Evolutionary conservation across 2,113 vertebrate species (phyloP), one percentile per base, ranked within the genome.

Genomic region (Nycticorax nycticorax): DNA sequence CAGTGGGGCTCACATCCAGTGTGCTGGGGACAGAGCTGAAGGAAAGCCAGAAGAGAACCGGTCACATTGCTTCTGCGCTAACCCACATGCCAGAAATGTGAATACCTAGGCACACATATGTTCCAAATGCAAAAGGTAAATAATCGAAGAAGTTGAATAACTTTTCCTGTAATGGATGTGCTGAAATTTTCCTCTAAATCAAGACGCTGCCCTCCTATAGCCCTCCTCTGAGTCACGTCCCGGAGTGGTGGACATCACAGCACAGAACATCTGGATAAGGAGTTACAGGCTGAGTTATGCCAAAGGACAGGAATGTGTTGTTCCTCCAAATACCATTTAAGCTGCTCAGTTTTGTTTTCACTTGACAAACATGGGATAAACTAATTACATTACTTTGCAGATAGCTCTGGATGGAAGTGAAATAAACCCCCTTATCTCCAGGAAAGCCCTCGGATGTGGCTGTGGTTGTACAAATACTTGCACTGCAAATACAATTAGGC

Each of bases 311-410:
- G 85, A 91, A 63, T 56, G 47, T 1, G 12, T n/a, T 64, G 45
- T 77, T 78, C 73, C 41, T 89, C 76, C 80, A 84, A 78, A 81
- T 53, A 81, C 91, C 35, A 24, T 45, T 85, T 81, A 91, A 91
- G 81, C 85, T 75, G 39, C 14, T 95, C 43, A 23, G 48, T 63
- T 92, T 62, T 89, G 91, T 93, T 96, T 95, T 87, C 76, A 78
- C 85, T 91, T 64, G 92, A 68, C 83, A 95, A 94, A 96, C 83
- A 90, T 17, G 24, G 76, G 68, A 78, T 75, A 41, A 72, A 64
- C 71, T 94, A 93, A 91, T 96, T 81, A 64, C 68, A 41, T 72
- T 91, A 14, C 48, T 87, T 72, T 81, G 79, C 76, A 92, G 72
- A 86, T 80, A 84, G 37, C 78, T 82, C 68, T 33, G 68, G 27